phyloP scores from a whole-genome alignment of 2,888 invertebrate genomes.

The Willowsia nigromaculata region DNA sequence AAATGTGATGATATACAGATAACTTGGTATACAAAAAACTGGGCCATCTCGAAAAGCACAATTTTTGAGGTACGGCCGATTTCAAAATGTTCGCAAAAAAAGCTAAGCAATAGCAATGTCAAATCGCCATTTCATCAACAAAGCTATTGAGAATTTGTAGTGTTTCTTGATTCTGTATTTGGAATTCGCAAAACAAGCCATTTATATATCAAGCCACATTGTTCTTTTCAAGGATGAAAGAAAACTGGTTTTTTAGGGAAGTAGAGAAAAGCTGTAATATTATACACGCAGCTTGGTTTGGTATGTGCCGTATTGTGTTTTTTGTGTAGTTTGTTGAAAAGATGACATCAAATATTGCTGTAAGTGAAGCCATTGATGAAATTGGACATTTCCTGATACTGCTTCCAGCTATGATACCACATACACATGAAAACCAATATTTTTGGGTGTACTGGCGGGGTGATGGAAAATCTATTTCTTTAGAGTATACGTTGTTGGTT shows the following conservation, averaged over 20 bases:
- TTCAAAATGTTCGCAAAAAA: neutral
- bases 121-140: slow-evolving; percentile 18
- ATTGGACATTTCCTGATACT: slow-evolving; percentile 56
- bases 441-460: neutral
- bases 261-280: neutral
- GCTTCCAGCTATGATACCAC: neutral
- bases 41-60: neutral
- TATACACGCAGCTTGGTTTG: neutral
- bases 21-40: neutral
- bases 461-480: neutral
- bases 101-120: neutral
- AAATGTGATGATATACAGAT: neutral
- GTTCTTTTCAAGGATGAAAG: neutral
- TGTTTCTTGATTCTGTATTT: neutral
- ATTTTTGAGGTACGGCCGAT: neutral
- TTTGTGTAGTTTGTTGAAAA: neutral
- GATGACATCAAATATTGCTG: slow-evolving; percentile 25
- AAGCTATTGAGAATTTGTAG: neutral
- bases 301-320: neutral
- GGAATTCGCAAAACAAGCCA: neutral
- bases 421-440: neutral
- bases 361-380: slow-evolving; percentile 50
- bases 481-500: neutral
- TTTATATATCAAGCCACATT: neutral
- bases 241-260: neutral